Evolutionary conservation across 1,140 invertebrate genomes (phyloP), one percentile per base, ranked within the genome.

Genomic region (Magallana gigas): DNA sequence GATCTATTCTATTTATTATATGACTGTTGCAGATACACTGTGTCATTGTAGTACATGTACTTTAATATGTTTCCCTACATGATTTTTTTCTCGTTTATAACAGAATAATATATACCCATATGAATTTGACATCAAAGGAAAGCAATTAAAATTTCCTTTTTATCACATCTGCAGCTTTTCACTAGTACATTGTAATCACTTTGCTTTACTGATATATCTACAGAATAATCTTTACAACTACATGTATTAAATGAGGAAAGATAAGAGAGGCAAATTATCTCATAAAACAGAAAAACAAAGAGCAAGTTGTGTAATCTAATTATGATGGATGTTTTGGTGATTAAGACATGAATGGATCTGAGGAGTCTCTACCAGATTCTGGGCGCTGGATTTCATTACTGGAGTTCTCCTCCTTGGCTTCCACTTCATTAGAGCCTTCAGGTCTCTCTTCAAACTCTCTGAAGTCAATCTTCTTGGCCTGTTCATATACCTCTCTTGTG

Each of bases 351-450:
- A 48, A 48, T 48, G 2, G 36, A 48, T 48, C 36, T 58, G 14
- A 57, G 57, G 36, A 68, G 18, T 11, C 57, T 57, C 14, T 64
- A 23, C 68, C 36, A 58, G 57, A 57, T 68, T 59, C 91, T 90
- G 91, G 88, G 97, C 96, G 91, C 96, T 96, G 92, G 97, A 96
- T 85, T 97, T 96, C 94, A 96, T 96, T 87, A n/a, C n/a, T 88
- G 76, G 64, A 68, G 56, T 62, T 84, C 68, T 85, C 60, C 59
- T 85, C 85, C 29, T 88, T 84, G 81, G 85, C 59, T 29, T 95
- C 95, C 80, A 96, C 97, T 76, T 97, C 96, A 12, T 86, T 60
- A 96, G 95, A 93, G 97, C 96, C 96, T 29, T 97, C 97, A 85
- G 97, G 95, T 87, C 96, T 96, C 60, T 97, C 94, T 57, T 97